Percentiles rank a stretch among this genome's conserved stretches.
Conservation (phyloP, 2,797 vertebrate species). For the Hipposideros larvatus region DNA sequence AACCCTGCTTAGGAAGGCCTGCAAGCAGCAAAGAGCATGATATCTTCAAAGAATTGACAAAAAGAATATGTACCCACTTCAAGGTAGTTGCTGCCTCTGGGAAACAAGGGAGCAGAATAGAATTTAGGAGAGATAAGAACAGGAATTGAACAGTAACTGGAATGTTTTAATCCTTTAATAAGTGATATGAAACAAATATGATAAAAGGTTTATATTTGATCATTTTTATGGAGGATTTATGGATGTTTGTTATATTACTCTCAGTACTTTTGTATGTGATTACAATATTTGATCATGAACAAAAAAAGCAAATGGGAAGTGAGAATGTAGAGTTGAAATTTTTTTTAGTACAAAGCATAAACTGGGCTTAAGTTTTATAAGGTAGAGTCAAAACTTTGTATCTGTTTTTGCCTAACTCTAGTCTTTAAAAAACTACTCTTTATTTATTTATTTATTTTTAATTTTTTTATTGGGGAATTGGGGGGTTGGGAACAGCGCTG, state of each 20-base stretch:
- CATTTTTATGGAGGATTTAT: not conserved
- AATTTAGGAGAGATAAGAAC: slow-evolving; percentile 37
- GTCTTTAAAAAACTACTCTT: not conserved
- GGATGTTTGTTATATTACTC: not conserved
- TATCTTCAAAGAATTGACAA: not conserved
- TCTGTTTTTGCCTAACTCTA: slow-evolving; percentile 1
- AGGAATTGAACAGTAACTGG: not conserved
- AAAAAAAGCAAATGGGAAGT: not conserved
- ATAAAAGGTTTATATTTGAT: slow-evolving; percentile 44
- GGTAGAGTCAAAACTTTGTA: not conserved
- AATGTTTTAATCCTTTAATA: slow-evolving; percentile 42
- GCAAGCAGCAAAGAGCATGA: not conserved
- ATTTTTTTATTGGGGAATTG: too few species aligned
- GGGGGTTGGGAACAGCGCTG: too few species aligned
- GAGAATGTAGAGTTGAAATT: not conserved
- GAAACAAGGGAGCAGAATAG: not conserved
- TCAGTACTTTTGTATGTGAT: not conserved
- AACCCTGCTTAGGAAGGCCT: not conserved
- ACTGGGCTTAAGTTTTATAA: slow-evolving; percentile 14
- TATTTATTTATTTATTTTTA: too few species aligned
- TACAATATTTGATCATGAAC: not conserved
- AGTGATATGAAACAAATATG: not conserved
- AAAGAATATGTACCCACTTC: not conserved
- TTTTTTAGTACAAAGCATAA: not conserved
- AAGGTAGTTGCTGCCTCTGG: not conserved